A percentile compares a stretch with the other conserved stretches of the same genome.
These are phyloP conservation scores for Ramphastos sulfuratus DNA, from an alignment of 2,113 vertebrate species.

Conservation along the genomic window DNA sequence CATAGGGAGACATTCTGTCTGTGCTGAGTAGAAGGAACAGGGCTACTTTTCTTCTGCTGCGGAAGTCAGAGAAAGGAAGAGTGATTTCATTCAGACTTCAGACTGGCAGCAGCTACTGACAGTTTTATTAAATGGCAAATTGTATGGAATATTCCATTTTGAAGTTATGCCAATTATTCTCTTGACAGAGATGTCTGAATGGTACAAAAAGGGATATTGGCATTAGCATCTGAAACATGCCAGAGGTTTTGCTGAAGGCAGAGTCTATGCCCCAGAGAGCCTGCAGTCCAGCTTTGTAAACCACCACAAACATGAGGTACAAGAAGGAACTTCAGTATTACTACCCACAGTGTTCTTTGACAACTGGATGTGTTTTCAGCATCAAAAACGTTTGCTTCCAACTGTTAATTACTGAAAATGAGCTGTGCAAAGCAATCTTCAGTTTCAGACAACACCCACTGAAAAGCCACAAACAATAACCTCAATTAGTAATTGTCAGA, in stretches of 20 bases:
- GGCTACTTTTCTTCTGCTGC: background rate
- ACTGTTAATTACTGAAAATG: background rate
- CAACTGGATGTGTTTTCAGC: background rate
- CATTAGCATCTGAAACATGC: background rate
- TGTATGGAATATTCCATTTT: background rate
- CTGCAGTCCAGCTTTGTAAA: background rate
- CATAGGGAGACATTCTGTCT: background rate
- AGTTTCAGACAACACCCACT: background rate
- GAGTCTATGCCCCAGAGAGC: background rate
- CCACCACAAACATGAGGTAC: background rate
- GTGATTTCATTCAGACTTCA: background rate
- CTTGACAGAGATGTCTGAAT: background rate
- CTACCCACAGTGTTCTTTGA: background rate
- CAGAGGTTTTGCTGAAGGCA: background rate
- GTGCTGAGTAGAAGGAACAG: background rate
- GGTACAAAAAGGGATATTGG: background rate
- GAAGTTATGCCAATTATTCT: background rate
- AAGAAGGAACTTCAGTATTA: background rate
- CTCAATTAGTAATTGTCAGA: background rate
- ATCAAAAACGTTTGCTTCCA: background rate
- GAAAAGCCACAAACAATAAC: background rate
- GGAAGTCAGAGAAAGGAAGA: conserved; percentile 10
- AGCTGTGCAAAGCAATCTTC: background rate
- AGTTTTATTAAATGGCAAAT: conserved; percentile 15
- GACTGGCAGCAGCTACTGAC: background rate